phyloP scores from a whole-genome alignment of 2,888 invertebrate genomes.

The Oxystoma pomonae region DNA sequence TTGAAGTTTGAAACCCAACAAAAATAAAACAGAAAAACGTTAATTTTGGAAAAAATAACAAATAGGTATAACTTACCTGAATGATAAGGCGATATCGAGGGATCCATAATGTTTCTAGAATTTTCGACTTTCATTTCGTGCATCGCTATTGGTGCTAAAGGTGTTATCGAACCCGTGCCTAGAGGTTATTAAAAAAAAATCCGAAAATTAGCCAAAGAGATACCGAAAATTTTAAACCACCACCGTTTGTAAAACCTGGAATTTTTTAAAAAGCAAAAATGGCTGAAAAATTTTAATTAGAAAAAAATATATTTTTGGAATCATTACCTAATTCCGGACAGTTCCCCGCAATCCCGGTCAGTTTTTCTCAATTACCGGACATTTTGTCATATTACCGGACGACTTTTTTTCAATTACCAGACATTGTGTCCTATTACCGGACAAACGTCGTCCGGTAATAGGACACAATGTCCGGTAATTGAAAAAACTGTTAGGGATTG shows the following conservation, averaged over 20 bases:
- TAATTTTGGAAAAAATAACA: not conserved
- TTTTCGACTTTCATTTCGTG: constrained; percentile 70
- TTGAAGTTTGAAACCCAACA: too few relatives aligned
- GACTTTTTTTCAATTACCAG: too few relatives aligned
- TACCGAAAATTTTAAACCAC: constrained; percentile 15
- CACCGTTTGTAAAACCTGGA: constrained; percentile 26
- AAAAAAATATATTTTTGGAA: not conserved
- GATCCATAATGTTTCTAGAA: constrained; percentile 55
- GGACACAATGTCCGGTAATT: too few relatives aligned
- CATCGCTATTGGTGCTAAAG: constrained; percentile 70
- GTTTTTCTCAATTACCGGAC: too few relatives aligned
- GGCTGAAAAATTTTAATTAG: too few relatives aligned
- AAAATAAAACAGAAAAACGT: not conserved
- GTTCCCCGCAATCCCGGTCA: too few relatives aligned
- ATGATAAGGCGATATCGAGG: constrained; percentile 63
- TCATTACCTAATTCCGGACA: too few relatives aligned
- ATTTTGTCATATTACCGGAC: too few relatives aligned
- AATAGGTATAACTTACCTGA: constrained; percentile 54
- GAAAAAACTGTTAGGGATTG: too few relatives aligned
- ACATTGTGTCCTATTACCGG: too few relatives aligned
- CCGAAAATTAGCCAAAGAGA: constrained; percentile 1
- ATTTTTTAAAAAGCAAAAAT: not conserved
- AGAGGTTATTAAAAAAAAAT: constrained; percentile 22
- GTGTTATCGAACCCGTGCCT: constrained; percentile 64
- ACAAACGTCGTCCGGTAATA: too few relatives aligned